These are phyloP conservation scores for Pelochelys cantorii DNA, from an alignment of 2,797 vertebrate genomes.

Conservation along the genomic window DNA sequence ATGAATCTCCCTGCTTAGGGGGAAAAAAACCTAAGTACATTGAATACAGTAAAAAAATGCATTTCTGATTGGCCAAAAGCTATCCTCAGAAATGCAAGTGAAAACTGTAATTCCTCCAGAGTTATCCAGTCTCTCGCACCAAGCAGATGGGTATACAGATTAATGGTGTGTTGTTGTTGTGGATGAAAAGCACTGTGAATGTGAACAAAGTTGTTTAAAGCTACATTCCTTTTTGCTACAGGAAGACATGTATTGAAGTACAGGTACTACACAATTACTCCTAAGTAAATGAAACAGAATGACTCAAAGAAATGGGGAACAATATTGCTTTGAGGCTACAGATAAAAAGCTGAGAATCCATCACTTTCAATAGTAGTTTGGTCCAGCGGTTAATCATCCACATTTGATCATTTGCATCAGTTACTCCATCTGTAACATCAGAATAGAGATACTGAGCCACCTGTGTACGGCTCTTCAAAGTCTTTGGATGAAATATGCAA, in stretches of 20 bases:
- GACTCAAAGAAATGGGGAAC: neutral
- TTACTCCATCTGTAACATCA: constrained; percentile 1
- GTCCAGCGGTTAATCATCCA: constrained; percentile 16
- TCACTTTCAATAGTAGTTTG: neutral
- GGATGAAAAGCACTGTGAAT: neutral
- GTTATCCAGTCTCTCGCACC: neutral
- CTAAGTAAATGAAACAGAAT: neutral
- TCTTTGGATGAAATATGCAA: constrained; percentile 21
- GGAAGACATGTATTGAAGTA: neutral
- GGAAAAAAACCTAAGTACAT: neutral
- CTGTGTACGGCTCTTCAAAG: neutral
- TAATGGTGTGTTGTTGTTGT: neutral
- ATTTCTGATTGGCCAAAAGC: constrained; percentile 22
- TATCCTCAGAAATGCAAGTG: neutral
- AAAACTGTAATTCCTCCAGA: neutral
- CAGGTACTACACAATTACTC: neutral
- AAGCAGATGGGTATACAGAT: neutral
- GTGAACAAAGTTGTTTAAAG: neutral
- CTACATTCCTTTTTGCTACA: neutral
- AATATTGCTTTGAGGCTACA: neutral
- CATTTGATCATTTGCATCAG: constrained; percentile 39
- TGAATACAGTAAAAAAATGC: neutral
- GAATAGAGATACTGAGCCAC: neutral
- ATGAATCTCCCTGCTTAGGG: constrained; percentile 2
- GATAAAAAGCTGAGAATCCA: neutral